Evolutionary conservation across 2,888 invertebrate species (phyloP).

Genomic region (Agriopis marginaria): DNA sequence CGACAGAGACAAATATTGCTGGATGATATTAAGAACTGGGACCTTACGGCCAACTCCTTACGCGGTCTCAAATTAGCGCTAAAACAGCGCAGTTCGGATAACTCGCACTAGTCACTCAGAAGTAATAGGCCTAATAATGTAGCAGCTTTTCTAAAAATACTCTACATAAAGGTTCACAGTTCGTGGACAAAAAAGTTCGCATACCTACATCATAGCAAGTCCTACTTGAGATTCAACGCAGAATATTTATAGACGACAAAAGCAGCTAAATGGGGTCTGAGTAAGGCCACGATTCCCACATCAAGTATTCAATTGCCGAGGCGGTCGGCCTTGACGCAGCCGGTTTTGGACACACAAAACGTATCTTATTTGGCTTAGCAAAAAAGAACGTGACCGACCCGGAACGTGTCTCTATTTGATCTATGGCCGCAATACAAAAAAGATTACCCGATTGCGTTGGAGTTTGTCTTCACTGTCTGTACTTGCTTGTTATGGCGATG

Average conservation of each 20-base stretch:
- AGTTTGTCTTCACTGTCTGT: conserved; percentile 16
- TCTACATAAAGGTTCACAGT: not conserved
- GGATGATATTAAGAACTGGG: too few relatives aligned
- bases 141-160: not conserved
- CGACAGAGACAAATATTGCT: too few relatives aligned
- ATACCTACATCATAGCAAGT: conserved; percentile 3
- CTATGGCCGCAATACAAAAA: conserved; percentile 37
- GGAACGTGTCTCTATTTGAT: conserved; percentile 53
- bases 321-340: conserved; percentile 70
- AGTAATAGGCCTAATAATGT: not conserved
- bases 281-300: conserved; percentile 42
- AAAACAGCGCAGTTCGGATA: too few relatives aligned
- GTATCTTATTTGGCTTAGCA: conserved; percentile 69
- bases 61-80: too few relatives aligned
- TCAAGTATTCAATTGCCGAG: conserved; percentile 47
- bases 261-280: conserved; percentile 37
- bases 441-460: conserved; percentile 21
- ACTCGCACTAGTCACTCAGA: not conserved
- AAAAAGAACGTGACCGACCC: conserved; percentile 64
- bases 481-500: conserved; percentile 16
- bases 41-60: too few relatives aligned
- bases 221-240: conserved; percentile 38
- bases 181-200: conserved; percentile 5
- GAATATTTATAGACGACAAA: conserved; percentile 30
- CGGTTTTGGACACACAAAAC: conserved; percentile 68